Conservation (phyloP, 2,888 invertebrate genomes). For the Sphecodes monilicornis region DNA sequence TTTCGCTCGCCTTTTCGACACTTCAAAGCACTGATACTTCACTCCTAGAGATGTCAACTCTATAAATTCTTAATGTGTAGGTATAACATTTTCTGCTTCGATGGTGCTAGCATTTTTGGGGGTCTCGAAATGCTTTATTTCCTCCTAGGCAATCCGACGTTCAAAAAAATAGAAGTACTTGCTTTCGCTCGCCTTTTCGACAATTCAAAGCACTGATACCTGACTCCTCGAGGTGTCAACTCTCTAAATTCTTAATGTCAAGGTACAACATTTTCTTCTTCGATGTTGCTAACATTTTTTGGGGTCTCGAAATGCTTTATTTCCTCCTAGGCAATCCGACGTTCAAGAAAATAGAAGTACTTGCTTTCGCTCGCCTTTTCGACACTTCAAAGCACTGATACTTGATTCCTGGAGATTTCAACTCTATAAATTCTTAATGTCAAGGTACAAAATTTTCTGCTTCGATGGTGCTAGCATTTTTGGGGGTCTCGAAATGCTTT, state of each 20-base stretch:
- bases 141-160: too few relatives aligned
- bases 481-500: neutral
- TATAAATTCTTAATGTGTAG: too few relatives aligned
- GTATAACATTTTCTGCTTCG: too few relatives aligned
- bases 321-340: too few relatives aligned
- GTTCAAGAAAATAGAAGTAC: neutral
- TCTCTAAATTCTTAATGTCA: neutral
- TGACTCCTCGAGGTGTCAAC: too few relatives aligned
- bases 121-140: too few relatives aligned
- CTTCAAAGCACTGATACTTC: conserved; percentile 5
- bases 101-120: too few relatives aligned
- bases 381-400: neutral
- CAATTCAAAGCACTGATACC: too few relatives aligned
- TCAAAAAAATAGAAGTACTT: too few relatives aligned
- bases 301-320: neutral
- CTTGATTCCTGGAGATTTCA: too few relatives aligned
- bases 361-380: neutral
- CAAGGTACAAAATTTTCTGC: neutral
- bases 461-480: neutral
- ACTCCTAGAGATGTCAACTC: too few relatives aligned
- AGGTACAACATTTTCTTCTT: neutral
- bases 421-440: neutral
- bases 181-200: too few relatives aligned
- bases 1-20: conserved; percentile 1
- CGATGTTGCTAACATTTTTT: neutral